These are phyloP conservation scores for Xenops minutus DNA, from an alignment of 2,797 vertebrate genomes.

Conservation along the genomic window DNA sequence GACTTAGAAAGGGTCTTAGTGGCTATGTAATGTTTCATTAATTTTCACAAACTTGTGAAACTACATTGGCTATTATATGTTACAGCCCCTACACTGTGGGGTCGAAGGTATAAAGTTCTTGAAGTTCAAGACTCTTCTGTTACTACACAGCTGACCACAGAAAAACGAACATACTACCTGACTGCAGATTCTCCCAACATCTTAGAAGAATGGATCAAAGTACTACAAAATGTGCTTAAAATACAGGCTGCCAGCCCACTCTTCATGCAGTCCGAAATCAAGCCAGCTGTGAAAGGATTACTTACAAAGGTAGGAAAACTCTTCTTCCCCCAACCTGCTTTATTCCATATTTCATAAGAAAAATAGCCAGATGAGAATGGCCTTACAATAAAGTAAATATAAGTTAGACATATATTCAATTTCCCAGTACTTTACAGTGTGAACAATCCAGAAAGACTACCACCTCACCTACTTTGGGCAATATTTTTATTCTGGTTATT, in stretches of 20 bases:
- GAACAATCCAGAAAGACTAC: not conserved
- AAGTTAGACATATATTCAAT: not conserved
- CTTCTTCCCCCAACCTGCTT: not conserved
- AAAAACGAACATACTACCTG: conserved; percentile 90
- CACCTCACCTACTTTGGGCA: not conserved
- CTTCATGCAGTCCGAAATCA: conserved; percentile 86
- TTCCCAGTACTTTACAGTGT: not conserved
- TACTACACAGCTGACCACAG: conserved; percentile 84
- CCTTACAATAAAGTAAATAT: not conserved
- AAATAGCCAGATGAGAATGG: not conserved
- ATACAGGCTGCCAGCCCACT: conserved; percentile 91
- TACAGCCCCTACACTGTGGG: not conserved
- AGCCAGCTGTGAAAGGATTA: conserved; percentile 87
- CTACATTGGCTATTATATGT: not conserved
- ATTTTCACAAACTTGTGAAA: too few relatives aligned
- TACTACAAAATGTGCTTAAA: conserved; percentile 90
- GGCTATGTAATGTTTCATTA: not conserved
- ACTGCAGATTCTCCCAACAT: conserved; percentile 98
- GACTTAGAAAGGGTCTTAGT: not conserved
- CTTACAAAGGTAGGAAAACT: conserved; percentile 86
- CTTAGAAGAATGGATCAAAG: conserved; percentile 94
- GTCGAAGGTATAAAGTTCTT: not conserved
- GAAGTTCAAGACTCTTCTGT: conserved; percentile 12
- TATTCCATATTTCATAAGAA: not conserved
- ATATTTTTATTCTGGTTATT: not conserved